Conservation (phyloP, 2,888 invertebrate genomes). For the Magallana nippona region DNA sequence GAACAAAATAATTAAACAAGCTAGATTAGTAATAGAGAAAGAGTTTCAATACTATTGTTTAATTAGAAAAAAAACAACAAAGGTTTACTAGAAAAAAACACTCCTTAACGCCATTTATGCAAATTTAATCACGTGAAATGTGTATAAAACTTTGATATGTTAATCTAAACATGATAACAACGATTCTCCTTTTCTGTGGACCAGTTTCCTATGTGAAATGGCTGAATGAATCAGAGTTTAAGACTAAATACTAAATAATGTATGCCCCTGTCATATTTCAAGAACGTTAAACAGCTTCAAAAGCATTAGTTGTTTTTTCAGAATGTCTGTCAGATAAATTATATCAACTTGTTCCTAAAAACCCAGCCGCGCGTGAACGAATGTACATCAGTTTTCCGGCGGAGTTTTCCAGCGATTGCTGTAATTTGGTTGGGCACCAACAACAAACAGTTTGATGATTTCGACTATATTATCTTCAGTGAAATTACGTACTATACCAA, state of each 20-base stretch:
- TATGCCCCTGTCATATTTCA: background rate
- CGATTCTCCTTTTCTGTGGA: background rate
- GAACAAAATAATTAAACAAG: no score
- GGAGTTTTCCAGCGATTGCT: no score
- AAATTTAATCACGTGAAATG: background rate
- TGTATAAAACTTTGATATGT: background rate
- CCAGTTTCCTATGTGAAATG: background rate
- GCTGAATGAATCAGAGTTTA: background rate
- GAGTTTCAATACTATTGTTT: no score
- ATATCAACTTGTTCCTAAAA: slow-evolving; percentile 8
- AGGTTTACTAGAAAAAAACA: no score
- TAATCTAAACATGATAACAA: background rate
- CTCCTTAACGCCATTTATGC: background rate
- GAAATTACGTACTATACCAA: no score
- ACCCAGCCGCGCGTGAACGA: slow-evolving; percentile 8
- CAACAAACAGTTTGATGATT: no score
- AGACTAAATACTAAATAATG: background rate
- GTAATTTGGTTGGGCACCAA: no score
- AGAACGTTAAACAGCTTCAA: slow-evolving; percentile 11
- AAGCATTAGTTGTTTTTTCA: background rate
- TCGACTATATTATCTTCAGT: no score
- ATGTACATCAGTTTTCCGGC: no score
- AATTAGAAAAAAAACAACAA: no score
- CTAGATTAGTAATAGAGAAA: no score
- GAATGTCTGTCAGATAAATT: slow-evolving; percentile 3